phyloP scores from a whole-genome alignment of 2,113 vertebrate genomes.

The Phylloscopus trochilus region DNA sequence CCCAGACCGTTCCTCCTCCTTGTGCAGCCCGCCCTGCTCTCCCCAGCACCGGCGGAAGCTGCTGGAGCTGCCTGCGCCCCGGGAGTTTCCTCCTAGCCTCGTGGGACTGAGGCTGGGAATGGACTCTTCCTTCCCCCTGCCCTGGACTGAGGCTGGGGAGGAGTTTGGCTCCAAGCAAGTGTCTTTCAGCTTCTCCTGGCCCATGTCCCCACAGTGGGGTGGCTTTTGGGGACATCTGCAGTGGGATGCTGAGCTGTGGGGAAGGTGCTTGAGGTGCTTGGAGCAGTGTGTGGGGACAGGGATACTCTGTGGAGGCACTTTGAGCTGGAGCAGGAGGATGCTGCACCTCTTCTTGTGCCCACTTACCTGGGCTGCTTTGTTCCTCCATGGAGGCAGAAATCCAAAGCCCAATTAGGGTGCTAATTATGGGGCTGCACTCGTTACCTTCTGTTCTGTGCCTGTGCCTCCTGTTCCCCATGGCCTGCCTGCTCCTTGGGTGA shows the following conservation, averaged over 20 bases:
- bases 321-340: not conserved
- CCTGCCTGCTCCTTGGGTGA: not conserved
- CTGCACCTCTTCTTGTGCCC: not conserved
- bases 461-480: accelerated
- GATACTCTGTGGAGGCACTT: not conserved
- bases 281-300: not conserved
- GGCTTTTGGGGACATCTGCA: not conserved
- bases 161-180: not conserved
- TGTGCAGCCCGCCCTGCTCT: not conserved
- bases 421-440: accelerated
- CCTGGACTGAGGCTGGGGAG: not conserved
- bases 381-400: not conserved
- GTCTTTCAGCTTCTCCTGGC: not conserved
- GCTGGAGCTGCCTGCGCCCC: not conserved
- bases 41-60: not conserved
- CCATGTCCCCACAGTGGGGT: accelerated
- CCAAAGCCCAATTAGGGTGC: not conserved
- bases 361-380: not conserved
- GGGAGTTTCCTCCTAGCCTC: not conserved
- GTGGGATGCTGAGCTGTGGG: not conserved
- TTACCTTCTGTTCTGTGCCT: not conserved
- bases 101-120: not conserved
- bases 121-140: not conserved
- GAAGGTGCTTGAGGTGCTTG: not conserved
- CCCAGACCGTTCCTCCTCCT: not conserved